These are phyloP conservation scores for Taenioides sp. DNA, from an alignment of 2,797 vertebrate genomes.

Conservation along the genomic window DNA sequence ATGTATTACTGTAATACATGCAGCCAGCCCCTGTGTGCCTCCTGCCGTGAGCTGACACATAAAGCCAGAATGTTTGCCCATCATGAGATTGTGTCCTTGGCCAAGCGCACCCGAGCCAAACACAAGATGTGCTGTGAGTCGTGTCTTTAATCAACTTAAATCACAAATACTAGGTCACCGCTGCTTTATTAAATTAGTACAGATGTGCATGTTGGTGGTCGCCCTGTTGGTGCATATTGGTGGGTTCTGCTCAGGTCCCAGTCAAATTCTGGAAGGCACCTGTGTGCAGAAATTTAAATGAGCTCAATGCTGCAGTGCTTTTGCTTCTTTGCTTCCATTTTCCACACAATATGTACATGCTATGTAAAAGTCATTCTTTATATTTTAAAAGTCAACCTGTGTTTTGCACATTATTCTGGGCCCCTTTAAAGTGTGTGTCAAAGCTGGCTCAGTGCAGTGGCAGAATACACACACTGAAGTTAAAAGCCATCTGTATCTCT, in stretches of 20 bases:
- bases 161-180: conserved; percentile 3
- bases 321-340: background rate
- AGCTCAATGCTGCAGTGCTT: background rate
- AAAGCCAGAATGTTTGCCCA: conserved; percentile 89
- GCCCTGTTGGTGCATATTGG: background rate
- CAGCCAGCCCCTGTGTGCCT: conserved; percentile 86
- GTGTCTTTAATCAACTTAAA: conserved; percentile 30
- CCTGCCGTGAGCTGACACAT: conserved; percentile 90
- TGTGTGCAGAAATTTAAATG: background rate
- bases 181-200: background rate
- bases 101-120: conserved; percentile 88
- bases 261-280: background rate
- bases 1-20: conserved; percentile 97
- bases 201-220: conserved; percentile 4
- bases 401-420: conserved; percentile 8
- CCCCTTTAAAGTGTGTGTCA: conserved; percentile 11
- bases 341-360: background rate
- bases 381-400: conserved; percentile 5
- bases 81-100: conserved; percentile 91
- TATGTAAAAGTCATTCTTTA: background rate
- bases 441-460: conserved; percentile 1
- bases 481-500: conserved; percentile 33
- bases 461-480: conserved; percentile 8
- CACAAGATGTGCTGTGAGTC: conserved; percentile 92
- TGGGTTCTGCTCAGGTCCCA: conserved; percentile 1